Conservation (phyloP, 2,113 vertebrate genomes). For the Lethenteron reissneri region DNA sequence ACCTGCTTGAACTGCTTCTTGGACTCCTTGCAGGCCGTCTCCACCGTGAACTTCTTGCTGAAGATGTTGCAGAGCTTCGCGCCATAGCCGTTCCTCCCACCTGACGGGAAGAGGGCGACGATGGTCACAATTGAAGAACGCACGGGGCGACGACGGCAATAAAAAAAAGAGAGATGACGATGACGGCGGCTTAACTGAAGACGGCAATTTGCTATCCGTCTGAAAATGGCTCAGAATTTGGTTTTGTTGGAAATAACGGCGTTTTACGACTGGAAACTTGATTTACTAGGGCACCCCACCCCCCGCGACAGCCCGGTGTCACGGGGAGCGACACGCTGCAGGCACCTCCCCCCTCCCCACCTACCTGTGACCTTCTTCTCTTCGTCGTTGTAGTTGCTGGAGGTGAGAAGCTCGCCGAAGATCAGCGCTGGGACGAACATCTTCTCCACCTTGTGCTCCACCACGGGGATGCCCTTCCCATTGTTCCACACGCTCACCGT, state of each 20-base stretch:
- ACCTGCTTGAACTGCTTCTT: conserved; percentile 74
- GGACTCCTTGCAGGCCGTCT: conserved; percentile 72
- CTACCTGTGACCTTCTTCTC: conserved; percentile 93
- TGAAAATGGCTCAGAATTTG: neutral
- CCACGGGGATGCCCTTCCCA: conserved; percentile 85
- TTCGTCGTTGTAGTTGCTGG: conserved; percentile 84
- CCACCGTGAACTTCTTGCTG: conserved; percentile 81
- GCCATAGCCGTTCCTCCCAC: conserved; percentile 93
- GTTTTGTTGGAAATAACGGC: neutral
- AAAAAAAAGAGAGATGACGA: neutral
- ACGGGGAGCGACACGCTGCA: no score
- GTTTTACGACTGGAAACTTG: no score
- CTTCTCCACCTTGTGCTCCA: conserved; percentile 92
- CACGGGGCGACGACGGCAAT: neutral
- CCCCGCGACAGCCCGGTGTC: no score
- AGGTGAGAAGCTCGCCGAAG: conserved; percentile 88
- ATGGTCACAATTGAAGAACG: no score
- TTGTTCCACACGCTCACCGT: conserved; percentile 86
- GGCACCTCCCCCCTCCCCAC: conserved; percentile 74
- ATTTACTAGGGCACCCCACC: no score
- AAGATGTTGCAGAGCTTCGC: conserved; percentile 98
- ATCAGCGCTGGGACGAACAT: conserved; percentile 92
- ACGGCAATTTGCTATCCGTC: no score
- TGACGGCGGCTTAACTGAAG: neutral
- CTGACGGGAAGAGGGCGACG: conserved; percentile 18